phyloP scores from a whole-genome alignment of 2,888 invertebrate genomes.

The Philhelius pedissequus region DNA sequence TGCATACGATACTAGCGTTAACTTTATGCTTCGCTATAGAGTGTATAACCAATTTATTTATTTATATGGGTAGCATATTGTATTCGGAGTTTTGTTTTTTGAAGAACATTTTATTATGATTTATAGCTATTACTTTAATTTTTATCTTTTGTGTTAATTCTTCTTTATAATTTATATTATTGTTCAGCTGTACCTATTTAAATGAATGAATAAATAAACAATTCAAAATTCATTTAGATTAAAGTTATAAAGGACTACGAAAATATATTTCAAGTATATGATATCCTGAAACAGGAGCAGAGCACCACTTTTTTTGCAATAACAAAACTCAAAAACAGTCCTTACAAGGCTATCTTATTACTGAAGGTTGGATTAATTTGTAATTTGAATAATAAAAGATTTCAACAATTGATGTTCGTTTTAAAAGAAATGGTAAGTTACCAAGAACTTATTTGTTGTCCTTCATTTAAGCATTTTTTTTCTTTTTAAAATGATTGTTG shows the following conservation, averaged over 20 bases:
- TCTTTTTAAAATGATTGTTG: neutral
- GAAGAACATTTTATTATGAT: no score
- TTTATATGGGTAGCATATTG: no score
- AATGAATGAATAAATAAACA: no score
- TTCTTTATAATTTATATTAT: no score
- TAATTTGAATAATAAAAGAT: constrained; percentile 5
- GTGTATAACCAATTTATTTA: no score
- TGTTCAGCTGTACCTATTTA: no score
- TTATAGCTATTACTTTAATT: no score
- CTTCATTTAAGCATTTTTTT: neutral
- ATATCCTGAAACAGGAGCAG: neutral
- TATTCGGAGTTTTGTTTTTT: no score
- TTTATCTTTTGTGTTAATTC: no score
- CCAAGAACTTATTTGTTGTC: neutral
- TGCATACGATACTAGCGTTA: no score
- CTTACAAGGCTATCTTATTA: neutral
- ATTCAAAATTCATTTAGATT: neutral
- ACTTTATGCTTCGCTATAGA: no score
- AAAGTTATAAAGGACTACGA: constrained; percentile 11
- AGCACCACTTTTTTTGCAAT: neutral
- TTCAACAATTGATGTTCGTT: constrained; percentile 23
- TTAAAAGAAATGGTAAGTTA: constrained; percentile 15
- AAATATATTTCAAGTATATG: neutral
- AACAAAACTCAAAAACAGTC: constrained; percentile 2
- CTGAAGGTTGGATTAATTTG: neutral